Conservation (phyloP, 2,113 vertebrate genomes). For the Mobula birostris region DNA sequence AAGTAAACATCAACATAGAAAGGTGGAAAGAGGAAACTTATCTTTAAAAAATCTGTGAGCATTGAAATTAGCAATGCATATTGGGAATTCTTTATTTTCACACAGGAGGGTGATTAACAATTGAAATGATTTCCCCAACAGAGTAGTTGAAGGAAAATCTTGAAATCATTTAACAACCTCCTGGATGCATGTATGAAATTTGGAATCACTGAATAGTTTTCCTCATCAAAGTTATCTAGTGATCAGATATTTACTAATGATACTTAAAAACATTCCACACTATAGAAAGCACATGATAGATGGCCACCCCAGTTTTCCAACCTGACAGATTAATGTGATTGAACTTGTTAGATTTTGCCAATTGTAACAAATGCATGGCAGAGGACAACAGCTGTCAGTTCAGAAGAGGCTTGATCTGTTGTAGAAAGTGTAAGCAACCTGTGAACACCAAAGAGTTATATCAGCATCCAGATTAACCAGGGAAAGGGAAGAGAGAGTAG, state of each 20-base stretch:
- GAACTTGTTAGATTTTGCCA: not conserved
- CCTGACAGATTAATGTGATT: not conserved
- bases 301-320: not conserved
- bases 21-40: no score
- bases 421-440: not conserved
- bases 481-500: no score
- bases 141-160: not conserved
- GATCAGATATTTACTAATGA: not conserved
- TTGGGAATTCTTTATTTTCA: not conserved
- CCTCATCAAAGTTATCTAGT: not conserved
- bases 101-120: not conserved
- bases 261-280: not conserved
- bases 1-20: not conserved
- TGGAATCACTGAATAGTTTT: not conserved
- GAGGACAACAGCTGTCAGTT: not conserved
- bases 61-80: no score
- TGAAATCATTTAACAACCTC: not conserved
- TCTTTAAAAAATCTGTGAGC: no score
- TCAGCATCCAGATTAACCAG: no score
- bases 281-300: not conserved
- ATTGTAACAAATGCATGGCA: not conserved
- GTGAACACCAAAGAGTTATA: not conserved
- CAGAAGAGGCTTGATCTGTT: not conserved
- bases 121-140: not conserved
- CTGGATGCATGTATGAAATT: not conserved